Evolutionary conservation across 2,113 vertebrate species (phyloP).

Genomic region (Cariama cristata): DNA sequence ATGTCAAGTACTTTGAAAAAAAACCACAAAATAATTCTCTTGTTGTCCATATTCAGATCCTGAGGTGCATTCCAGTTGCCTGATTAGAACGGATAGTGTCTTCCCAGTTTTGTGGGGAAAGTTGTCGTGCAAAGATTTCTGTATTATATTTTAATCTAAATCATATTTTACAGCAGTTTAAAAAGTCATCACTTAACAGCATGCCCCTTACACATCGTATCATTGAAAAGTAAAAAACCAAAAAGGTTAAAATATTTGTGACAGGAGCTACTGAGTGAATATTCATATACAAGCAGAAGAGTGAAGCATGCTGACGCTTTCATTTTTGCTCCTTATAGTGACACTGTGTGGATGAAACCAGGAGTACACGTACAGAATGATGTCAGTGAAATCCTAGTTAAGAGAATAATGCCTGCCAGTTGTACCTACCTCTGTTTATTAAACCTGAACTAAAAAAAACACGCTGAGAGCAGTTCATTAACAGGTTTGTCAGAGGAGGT

Average conservation of each 20-base stretch:
- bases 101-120: neutral
- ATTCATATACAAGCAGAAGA: conserved; percentile 26
- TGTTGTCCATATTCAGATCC: neutral
- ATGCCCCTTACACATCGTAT: neutral
- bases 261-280: neutral
- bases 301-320: conserved; percentile 42
- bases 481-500: neutral
- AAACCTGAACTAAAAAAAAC: neutral
- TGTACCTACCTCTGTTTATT: neutral
- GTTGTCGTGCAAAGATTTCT: neutral
- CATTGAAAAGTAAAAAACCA: neutral
- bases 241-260: neutral
- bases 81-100: neutral
- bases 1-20: neutral
- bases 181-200: conserved; percentile 29
- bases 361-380: conserved; percentile 58
- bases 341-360: conserved; percentile 80
- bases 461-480: neutral
- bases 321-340: conserved; percentile 75
- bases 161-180: conserved; percentile 40
- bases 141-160: neutral
- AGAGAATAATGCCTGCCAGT: neutral
- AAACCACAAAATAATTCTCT: neutral
- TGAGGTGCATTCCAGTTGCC: neutral
- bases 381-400: neutral